Evolutionary conservation across 2,888 invertebrate genomes (phyloP), one percentile per base, ranked within the genome.

Genomic region (Physocephala rufipes): DNA sequence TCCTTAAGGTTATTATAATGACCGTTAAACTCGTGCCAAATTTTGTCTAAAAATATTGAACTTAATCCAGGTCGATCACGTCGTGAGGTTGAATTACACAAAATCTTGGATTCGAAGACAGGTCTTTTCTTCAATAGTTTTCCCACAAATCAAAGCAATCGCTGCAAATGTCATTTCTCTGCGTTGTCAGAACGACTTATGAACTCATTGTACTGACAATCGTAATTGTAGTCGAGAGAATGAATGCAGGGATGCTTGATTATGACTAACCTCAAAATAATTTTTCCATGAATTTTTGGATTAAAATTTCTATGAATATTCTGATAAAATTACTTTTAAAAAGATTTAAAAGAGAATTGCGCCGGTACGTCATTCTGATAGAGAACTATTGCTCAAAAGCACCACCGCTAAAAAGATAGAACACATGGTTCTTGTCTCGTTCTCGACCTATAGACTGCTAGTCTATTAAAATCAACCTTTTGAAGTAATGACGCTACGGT

Each of bases 241-340:
- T 4, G 36, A 4, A 36, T 4, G 9, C 5, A 4, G 9, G 16
- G 30, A 65, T 51, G 43, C 30, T 36, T 36, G 49, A 59, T 28
- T 45, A 61, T 68, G 62, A 68, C 67, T 68, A 68, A 68, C 68
- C 68, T 68, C 68, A 68, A 68, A 68, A 66, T 62, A 68, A 19
- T 51, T 61, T 59, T 68, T 68, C 62, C 58, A 36, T 36, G 4
- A 68, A 68, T 24, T 68, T 28, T 68, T 51, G 51, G 62, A 24
- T n/a, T n/a, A 24, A 2, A 26, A 66, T 19, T 51, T 51, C 28
- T 58, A 16, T 64, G n/a, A 16, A 45, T 9, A n/a, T 9, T 55
- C 3, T 45, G 45, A 45, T n/a, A 12, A 49, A 49, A n/a, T 12
- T 49, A 49, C 12, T n/a, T 3, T 49, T 4, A n/a, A 15, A 49